Percentiles rank a stretch among this genome's conserved stretches.
These are phyloP conservation scores for Autographa gamma DNA, from an alignment of 2,888 invertebrate genomes.

Conservation along the genomic window DNA sequence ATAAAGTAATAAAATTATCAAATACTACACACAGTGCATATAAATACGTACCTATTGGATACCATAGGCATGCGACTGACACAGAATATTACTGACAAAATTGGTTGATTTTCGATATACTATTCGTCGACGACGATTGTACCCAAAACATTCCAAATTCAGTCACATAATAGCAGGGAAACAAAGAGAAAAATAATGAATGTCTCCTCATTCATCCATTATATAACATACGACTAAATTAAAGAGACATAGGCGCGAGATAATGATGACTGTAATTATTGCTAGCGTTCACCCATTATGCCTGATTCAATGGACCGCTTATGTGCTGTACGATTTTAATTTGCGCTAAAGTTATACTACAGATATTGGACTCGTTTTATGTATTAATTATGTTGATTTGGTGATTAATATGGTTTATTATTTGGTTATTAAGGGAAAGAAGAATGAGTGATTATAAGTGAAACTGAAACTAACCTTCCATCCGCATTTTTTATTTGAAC, in stretches of 20 bases:
- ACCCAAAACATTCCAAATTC: conserved; percentile 3
- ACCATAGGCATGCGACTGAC: no score
- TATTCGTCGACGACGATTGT: no score
- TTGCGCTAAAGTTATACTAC: conserved; percentile 34
- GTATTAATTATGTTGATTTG: conserved; percentile 11
- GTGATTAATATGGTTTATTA: not conserved
- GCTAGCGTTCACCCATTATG: conserved; percentile 55
- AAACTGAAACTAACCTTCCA: no score
- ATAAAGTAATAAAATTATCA: no score
- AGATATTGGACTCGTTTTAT: conserved; percentile 7
- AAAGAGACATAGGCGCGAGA: conserved; percentile 45
- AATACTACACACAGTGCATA: no score
- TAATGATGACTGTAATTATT: conserved; percentile 60
- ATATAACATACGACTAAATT: conserved; percentile 39
- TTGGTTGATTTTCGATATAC: no score
- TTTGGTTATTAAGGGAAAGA: no score
- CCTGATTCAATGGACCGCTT: conserved; percentile 42
- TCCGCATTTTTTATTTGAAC: no score
- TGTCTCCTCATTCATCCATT: conserved; percentile 28
- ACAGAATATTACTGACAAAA: no score
- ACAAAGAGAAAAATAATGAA: conserved; percentile 54
- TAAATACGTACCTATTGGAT: no score
- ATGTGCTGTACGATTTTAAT: conserved; percentile 55
- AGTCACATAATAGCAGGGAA: conserved; percentile 15
- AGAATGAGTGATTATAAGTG: no score